phyloP scores from a whole-genome alignment of 2,888 invertebrate species.

The Andrena flavipes region DNA sequence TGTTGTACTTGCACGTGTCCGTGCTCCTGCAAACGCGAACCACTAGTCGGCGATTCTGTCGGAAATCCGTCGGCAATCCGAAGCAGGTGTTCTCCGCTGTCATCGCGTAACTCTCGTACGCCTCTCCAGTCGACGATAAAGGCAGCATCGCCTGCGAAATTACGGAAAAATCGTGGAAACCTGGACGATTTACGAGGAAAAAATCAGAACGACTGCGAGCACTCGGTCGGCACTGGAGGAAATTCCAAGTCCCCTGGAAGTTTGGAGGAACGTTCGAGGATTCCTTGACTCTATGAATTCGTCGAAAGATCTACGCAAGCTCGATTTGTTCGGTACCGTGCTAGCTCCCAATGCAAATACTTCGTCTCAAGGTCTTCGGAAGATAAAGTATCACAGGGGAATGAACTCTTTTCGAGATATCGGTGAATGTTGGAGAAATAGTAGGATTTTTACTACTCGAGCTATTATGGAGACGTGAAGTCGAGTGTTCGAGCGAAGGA shows the following conservation, averaged over 20 bases:
- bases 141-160: slow-evolving; percentile 60
- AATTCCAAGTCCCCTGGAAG: slow-evolving; percentile 6
- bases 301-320: not conserved
- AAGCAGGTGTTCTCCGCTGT: slow-evolving; percentile 75
- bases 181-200: not conserved
- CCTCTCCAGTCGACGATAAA: not conserved
- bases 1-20: slow-evolving; percentile 68
- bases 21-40: slow-evolving; percentile 51
- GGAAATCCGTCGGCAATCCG: slow-evolving; percentile 65
- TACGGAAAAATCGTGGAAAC: not conserved
- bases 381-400: slow-evolving; percentile 5
- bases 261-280: not conserved
- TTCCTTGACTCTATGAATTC: slow-evolving; percentile 5
- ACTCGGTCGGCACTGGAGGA: slow-evolving; percentile 4
- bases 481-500: no score
- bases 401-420: slow-evolving; percentile 15
- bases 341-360: not conserved
- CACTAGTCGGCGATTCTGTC: slow-evolving; percentile 23
- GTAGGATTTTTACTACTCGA: no score
- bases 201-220: not conserved
- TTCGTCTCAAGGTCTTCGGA: not conserved
- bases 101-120: slow-evolving; percentile 35
- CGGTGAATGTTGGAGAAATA: not conserved
- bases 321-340: not conserved
- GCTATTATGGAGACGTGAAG: no score